Percentiles rank a stretch among this genome's conserved stretches.
Evolutionary conservation across 2,797 vertebrate genomes (phyloP).

Genomic region (Botia kubotai): DNA sequence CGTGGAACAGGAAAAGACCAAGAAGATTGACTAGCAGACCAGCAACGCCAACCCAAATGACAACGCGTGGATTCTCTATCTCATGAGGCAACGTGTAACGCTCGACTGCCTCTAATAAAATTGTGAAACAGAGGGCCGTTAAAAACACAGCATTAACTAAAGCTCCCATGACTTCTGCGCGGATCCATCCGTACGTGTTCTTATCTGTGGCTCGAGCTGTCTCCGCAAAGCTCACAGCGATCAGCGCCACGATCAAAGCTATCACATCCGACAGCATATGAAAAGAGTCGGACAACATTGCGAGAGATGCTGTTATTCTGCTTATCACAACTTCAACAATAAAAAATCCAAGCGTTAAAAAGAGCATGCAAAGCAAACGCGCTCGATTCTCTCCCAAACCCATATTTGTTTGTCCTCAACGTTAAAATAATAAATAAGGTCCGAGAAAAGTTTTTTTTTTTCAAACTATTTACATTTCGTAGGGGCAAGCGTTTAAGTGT

Average conservation of each 20-base stretch:
- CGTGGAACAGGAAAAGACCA: slow-evolving; percentile 83
- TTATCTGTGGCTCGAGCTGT: slow-evolving; percentile 80
- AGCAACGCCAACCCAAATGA: slow-evolving; percentile 80
- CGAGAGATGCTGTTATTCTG: slow-evolving; percentile 81
- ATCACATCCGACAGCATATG: slow-evolving; percentile 89
- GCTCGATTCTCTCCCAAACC: slow-evolving; percentile 75
- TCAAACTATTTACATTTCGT: slow-evolving; percentile 13
- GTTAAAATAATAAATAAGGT: too few species aligned
- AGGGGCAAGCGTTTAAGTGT: neutral
- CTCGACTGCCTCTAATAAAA: slow-evolving; percentile 84
- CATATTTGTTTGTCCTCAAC: slow-evolving; percentile 39
- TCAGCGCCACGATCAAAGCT: slow-evolving; percentile 83
- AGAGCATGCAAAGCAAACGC: slow-evolving; percentile 83
- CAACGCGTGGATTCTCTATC: slow-evolving; percentile 82
- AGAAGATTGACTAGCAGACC: slow-evolving; percentile 83
- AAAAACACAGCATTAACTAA: slow-evolving; percentile 87
- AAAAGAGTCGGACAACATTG: slow-evolving; percentile 87
- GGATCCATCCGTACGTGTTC: slow-evolving; percentile 88
- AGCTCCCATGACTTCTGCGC: slow-evolving; percentile 86
- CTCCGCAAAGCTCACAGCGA: slow-evolving; percentile 83
- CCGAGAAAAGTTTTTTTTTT: neutral
- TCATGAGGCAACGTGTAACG: slow-evolving; percentile 83
- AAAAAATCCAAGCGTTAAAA: slow-evolving; percentile 84
- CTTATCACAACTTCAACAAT: slow-evolving; percentile 86
- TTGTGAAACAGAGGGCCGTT: slow-evolving; percentile 85